phyloP scores from a whole-genome alignment of 2,113 vertebrate genomes.

The Xenopus tropicalis region DNA sequence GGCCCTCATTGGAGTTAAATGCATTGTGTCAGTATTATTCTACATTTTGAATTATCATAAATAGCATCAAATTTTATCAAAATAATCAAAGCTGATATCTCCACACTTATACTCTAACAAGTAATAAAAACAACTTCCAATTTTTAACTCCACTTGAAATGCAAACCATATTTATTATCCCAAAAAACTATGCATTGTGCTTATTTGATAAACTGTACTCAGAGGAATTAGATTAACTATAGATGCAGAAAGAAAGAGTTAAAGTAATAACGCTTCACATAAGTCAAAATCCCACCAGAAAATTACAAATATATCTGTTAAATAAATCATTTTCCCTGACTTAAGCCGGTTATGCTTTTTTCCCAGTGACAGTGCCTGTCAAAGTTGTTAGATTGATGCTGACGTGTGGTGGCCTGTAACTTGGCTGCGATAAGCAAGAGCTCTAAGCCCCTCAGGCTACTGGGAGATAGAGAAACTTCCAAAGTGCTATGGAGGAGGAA shows the following conservation, averaged over 20 bases:
- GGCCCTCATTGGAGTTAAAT: no score
- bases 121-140: no score
- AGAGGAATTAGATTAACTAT: no score
- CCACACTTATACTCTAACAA: no score
- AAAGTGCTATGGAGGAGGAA: constrained; percentile 20
- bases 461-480: constrained; percentile 34
- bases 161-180: no score
- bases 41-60: no score
- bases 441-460: constrained; percentile 36
- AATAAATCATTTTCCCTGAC: constrained; percentile 43
- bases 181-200: no score
- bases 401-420: constrained; percentile 26
- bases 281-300: constrained; percentile 16
- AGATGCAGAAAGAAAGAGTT: neutral
- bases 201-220: no score
- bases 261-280: constrained; percentile 9
- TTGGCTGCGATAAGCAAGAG: constrained; percentile 39
- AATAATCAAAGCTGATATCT: no score
- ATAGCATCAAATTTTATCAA: no score
- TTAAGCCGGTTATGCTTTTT: constrained; percentile 37
- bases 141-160: no score
- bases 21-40: no score
- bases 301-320: constrained; percentile 45
- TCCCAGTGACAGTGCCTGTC: constrained; percentile 35
- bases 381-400: constrained; percentile 36